These are phyloP conservation scores for Nomia melanderi DNA, from an alignment of 1,140 invertebrate species.

Conservation along the genomic window DNA sequence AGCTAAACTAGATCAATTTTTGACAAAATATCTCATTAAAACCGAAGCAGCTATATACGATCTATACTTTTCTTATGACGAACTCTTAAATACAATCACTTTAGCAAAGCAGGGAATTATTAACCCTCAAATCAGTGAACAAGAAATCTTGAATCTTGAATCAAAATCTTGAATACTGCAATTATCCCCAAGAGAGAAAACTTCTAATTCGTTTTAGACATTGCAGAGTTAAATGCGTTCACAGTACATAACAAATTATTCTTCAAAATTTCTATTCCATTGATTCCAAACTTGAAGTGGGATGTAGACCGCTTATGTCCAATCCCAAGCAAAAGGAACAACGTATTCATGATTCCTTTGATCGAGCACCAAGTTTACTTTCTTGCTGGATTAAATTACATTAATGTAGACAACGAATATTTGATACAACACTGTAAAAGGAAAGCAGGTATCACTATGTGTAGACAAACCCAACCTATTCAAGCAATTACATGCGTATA, in stretches of 20 bases:
- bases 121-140: neutral
- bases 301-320: neutral
- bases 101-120: constrained; percentile 4
- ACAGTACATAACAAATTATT: neutral
- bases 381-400: neutral
- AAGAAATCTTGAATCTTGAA: neutral
- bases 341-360: neutral
- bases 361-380: neutral
- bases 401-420: neutral
- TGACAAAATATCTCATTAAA: neutral
- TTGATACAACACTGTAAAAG: neutral
- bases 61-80: constrained; percentile 8
- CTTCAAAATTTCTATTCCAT: neutral
- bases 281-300: neutral
- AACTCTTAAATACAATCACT: neutral
- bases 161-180: neutral
- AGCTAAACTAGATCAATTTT: neutral
- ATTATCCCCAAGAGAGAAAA: neutral
- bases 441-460: neutral
- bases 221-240: neutral
- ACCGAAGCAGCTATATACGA: too few species aligned
- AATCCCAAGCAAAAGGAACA: neutral
- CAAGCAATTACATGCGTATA: neutral
- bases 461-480: neutral
- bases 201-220: constrained; percentile 1